Conservation (phyloP, 1,140 invertebrate species). For the Drosophila paulistorum region DNA sequence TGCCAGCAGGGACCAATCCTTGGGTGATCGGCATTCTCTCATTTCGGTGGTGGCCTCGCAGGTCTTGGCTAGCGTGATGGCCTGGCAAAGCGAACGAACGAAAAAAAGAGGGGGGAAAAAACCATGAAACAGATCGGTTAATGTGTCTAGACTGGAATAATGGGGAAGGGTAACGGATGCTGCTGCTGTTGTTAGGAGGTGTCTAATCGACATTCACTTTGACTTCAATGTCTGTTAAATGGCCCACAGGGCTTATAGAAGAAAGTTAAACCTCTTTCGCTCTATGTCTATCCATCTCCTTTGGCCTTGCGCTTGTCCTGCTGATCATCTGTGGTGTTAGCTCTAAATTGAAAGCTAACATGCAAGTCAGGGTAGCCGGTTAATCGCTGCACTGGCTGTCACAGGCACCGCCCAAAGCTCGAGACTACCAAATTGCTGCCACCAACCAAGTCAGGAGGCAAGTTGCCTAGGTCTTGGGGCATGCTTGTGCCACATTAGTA, state of each 20-base stretch:
- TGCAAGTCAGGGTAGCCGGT: slow-evolving; percentile 49
- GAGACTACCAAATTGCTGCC: not conserved
- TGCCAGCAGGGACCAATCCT: slow-evolving; percentile 96
- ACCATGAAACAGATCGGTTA: slow-evolving; percentile 15
- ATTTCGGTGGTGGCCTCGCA: slow-evolving; percentile 95
- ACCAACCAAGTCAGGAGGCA: not conserved
- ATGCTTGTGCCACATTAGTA: slow-evolving; percentile 55
- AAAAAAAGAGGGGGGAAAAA: not conserved
- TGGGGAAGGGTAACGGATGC: slow-evolving; percentile 25
- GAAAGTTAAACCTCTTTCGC: slow-evolving; percentile 52
- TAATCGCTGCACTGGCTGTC: slow-evolving; percentile 38
- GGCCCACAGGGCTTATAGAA: slow-evolving; percentile 57
- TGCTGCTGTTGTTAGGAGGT: slow-evolving; percentile 26
- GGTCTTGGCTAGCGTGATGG: slow-evolving; percentile 95
- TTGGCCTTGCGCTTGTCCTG: not conserved
- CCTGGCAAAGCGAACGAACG: slow-evolving; percentile 74
- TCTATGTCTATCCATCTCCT: not conserved
- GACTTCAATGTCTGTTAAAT: slow-evolving; percentile 11
- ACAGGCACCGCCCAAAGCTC: slow-evolving; percentile 17
- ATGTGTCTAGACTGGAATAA: slow-evolving; percentile 63
- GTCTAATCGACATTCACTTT: slow-evolving; percentile 72
- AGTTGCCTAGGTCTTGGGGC: slow-evolving; percentile 2
- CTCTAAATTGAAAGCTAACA: slow-evolving; percentile 72
- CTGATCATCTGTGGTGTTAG: slow-evolving; percentile 44
- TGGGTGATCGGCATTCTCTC: slow-evolving; percentile 92